phyloP scores from a whole-genome alignment of 2,888 invertebrate species.

The Melieria picta region DNA sequence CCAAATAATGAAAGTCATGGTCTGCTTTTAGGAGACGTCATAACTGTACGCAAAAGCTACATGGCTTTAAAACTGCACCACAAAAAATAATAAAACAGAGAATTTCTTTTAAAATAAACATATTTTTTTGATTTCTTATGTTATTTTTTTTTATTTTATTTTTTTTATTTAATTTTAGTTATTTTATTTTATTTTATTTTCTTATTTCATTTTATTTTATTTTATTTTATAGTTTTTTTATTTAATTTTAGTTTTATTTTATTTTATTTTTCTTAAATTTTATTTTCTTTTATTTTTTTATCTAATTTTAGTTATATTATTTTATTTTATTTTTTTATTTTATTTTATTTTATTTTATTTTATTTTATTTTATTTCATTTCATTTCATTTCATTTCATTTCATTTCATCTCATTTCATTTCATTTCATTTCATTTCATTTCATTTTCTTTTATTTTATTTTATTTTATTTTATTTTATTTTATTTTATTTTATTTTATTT shows the following conservation, averaged over 20 bases:
- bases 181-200: not conserved
- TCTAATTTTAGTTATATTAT: not conserved
- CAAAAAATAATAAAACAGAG: too few species aligned
- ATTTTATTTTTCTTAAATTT: not conserved
- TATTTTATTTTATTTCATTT: not conserved
- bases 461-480: not conserved
- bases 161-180: not conserved
- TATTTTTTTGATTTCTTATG: not conserved
- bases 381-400: not conserved
- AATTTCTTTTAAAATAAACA: too few species aligned
- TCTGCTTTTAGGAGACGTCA: too few species aligned
- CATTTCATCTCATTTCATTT: not conserved
- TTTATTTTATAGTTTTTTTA: not conserved
- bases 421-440: not conserved
- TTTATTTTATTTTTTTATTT: not conserved
- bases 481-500: not conserved
- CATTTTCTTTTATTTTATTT: not conserved
- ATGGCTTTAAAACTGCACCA: too few species aligned
- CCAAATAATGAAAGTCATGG: too few species aligned
- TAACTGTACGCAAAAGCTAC: not conserved
- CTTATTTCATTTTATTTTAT: not conserved
- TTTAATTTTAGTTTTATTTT: not conserved
- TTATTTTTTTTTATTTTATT: not conserved
- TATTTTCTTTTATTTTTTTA: not conserved
- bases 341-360: conserved; percentile 3